Evolutionary conservation across 2,888 invertebrate species (phyloP).

Genomic region (Cartodere bifasciata): DNA sequence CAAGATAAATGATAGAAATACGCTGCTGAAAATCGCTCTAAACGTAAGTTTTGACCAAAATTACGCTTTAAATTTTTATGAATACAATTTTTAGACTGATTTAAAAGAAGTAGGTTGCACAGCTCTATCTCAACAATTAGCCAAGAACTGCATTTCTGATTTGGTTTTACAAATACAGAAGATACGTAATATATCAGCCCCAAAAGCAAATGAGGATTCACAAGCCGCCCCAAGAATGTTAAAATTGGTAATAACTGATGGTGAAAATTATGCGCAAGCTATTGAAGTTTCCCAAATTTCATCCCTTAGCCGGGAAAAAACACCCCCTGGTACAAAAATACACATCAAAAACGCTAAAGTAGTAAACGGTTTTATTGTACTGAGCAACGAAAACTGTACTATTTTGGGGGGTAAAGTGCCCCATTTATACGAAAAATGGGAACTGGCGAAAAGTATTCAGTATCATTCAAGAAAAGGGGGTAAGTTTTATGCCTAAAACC

Average conservation of each 20-base stretch:
- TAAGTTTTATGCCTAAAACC: constrained; percentile 14
- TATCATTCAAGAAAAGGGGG: constrained; percentile 18
- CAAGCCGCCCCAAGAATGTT: constrained; percentile 70
- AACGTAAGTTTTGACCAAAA: constrained; percentile 45
- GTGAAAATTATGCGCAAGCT: constrained; percentile 63
- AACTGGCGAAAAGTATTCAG: constrained; percentile 40
- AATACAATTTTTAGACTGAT: constrained; percentile 44
- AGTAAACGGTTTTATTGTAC: constrained; percentile 50
- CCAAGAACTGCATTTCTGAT: constrained; percentile 43
- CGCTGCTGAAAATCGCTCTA: constrained; percentile 50
- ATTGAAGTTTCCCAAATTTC: constrained; percentile 63
- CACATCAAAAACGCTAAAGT: constrained; percentile 48
- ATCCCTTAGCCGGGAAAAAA: constrained; percentile 56
- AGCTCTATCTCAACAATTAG: constrained; percentile 54
- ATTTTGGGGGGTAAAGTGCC: constrained; percentile 77
- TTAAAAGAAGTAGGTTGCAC: constrained; percentile 70
- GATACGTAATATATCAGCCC: constrained; percentile 77
- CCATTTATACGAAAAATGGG: constrained; percentile 80
- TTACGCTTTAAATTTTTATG: constrained; percentile 5
- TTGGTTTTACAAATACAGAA: constrained; percentile 80
- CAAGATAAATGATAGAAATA: constrained; percentile 47
- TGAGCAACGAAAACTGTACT: constrained; percentile 53
- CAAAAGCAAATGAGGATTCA: constrained; percentile 82
- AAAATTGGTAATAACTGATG: constrained; percentile 76
- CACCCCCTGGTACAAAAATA: constrained; percentile 84